These are phyloP conservation scores for Coturnix japonica DNA, from an alignment of 2,113 vertebrate genomes.

Conservation along the genomic window DNA sequence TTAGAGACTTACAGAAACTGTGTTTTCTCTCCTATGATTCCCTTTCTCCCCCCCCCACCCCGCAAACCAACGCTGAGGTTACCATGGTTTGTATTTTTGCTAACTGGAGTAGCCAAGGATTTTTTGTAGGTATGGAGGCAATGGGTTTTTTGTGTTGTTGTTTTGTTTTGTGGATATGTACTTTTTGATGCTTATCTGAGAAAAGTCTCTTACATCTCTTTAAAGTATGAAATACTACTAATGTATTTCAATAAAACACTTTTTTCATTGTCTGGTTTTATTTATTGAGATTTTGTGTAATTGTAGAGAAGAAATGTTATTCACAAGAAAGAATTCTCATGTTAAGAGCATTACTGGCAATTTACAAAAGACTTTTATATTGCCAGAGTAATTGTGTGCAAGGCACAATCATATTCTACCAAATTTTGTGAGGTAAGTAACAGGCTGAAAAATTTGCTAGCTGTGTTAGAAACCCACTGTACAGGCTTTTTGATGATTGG, in stretches of 20 bases:
- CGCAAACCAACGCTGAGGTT: constrained; percentile 64
- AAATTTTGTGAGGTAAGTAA: background rate
- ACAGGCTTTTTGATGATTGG: background rate
- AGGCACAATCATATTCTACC: background rate
- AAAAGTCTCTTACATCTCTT: background rate
- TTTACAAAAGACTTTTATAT: background rate
- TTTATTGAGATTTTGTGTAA: background rate
- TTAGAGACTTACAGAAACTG: constrained; percentile 83
- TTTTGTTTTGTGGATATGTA: background rate
- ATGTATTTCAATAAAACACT: background rate
- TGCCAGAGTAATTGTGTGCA: background rate
- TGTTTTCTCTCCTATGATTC: constrained; percentile 83
- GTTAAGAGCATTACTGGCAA: background rate
- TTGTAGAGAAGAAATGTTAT: background rate
- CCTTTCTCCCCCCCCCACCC: constrained; percentile 23
- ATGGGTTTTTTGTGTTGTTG: too few relatives aligned
- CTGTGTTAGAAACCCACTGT: background rate
- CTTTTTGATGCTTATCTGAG: background rate
- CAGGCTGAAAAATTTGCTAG: background rate
- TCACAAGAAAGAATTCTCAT: background rate
- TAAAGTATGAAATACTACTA: background rate
- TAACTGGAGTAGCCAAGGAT: constrained; percentile 79
- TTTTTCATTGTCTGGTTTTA: background rate
- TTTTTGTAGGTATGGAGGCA: constrained; percentile 71
- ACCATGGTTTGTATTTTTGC: constrained; percentile 83